Base-by-base conservation (phyloP, 1,140 invertebrate genomes). In the Cotesia chilonis region DNA sequence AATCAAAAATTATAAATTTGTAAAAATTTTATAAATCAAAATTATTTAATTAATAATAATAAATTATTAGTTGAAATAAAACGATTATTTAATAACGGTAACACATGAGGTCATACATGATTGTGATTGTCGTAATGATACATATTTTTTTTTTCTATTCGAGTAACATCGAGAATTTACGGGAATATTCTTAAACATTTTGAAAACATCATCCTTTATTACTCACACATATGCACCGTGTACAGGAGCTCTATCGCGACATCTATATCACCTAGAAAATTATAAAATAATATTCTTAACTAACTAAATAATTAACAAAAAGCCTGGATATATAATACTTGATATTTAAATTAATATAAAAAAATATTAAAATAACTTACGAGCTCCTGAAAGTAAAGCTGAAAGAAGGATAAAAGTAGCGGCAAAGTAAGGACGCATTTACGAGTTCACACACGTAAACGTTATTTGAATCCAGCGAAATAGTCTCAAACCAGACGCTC, bases 401-500 rank as follows among this genome's bases (percentile, higher is more conserved):
- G 14, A 3, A 35, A 68, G n/a, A 55, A 5, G 3, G 6, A 5
- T 20, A 55, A 5, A 20, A 55, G 17, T 59, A 59, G 14, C 7
- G 17, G 20, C 14, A 59, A 20, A 59, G 9, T 59, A 59, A 65
- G 10, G 28, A 6, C 12, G 57, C 63, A 72, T 68, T 52, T 38
- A 70, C 47, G 60, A 69, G 20, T 28, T 2, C 68, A 47, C 36
- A 75, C 36, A 41, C 55, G 61, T 60, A 70, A 75, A 75, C 20
- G 2, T 73, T 78, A 83, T 75, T 84, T 80, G 79, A 85, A 84
- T 82, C 69, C 71, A 79, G 78, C 72, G 69, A 79, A 72, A 70
- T 81, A 87, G 79, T 78, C 86, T 87, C 84, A 81, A 84, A 87
- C 78, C 84, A 79, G 85, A 82, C 81, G 71, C 59, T 66, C 5